These are phyloP conservation scores for Glomeris marginata DNA, from an alignment of 2,888 invertebrate species.

Conservation along the genomic window DNA sequence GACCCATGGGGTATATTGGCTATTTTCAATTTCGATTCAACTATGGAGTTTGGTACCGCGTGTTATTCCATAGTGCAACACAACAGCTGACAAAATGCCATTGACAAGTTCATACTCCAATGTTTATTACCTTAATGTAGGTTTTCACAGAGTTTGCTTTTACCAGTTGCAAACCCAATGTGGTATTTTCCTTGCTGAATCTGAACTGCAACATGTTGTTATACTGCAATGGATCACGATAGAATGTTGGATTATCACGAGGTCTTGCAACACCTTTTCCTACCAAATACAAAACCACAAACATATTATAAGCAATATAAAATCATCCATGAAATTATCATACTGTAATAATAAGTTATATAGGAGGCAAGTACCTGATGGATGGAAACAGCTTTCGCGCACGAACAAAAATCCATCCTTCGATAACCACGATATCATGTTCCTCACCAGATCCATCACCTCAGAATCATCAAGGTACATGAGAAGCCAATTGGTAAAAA, in stretches of 20 bases:
- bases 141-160: conserved; percentile 26
- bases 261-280: conserved; percentile 9
- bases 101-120: too few relatives aligned
- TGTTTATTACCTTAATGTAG: conserved; percentile 28
- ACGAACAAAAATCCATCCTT: conserved; percentile 36
- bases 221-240: conserved; percentile 32
- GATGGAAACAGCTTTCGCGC: conserved; percentile 39
- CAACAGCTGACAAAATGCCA: too few relatives aligned
- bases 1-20: too few relatives aligned
- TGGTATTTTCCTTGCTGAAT: background rate
- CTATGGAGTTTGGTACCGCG: too few relatives aligned
- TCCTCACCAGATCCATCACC: conserved; percentile 30
- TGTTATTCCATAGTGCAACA: too few relatives aligned
- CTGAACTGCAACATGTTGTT: conserved; percentile 16
- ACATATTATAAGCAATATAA: background rate
- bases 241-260: conserved; percentile 25
- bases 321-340: background rate
- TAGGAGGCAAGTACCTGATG: conserved; percentile 29
- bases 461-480: conserved; percentile 40
- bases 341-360: background rate
- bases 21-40: too few relatives aligned
- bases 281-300: background rate
- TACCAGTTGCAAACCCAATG: conserved; percentile 19
- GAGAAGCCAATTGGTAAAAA: conserved; percentile 42
- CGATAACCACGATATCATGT: conserved; percentile 35